A percentile compares a stretch with the other conserved stretches of the same genome.
phyloP scores from a whole-genome alignment of 1,140 invertebrate genomes.

The Streblospio benedicti region DNA sequence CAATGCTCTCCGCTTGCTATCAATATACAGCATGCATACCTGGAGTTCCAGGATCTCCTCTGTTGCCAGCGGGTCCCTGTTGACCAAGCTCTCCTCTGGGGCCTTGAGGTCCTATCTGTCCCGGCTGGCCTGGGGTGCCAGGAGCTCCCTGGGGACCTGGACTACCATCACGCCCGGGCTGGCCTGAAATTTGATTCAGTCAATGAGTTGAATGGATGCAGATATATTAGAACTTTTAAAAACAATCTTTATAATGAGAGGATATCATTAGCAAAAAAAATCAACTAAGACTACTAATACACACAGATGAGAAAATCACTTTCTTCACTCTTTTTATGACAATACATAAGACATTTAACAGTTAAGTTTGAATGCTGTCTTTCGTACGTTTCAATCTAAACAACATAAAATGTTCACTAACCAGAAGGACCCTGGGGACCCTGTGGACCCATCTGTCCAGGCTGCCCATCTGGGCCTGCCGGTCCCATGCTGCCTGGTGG shows the following conservation, averaged over 20 bases:
- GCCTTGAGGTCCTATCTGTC: slow-evolving; percentile 3
- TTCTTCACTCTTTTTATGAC: too few species aligned
- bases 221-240: too few species aligned
- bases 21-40: not conserved
- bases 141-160: not conserved
- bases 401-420: not conserved
- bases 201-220: too few species aligned
- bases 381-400: not conserved
- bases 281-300: too few species aligned
- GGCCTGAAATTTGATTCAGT: too few species aligned
- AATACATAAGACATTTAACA: too few species aligned
- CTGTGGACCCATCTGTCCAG: slow-evolving; percentile 3
- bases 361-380: too few species aligned
- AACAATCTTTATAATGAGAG: too few species aligned
- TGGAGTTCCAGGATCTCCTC: not conserved
- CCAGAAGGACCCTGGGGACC: slow-evolving; percentile 5
- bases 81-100: not conserved
- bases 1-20: too few species aligned
- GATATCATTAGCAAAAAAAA: too few species aligned
- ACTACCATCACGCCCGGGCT: too few species aligned
- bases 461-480: not conserved
- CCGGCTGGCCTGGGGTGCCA: slow-evolving; percentile 1
- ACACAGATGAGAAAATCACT: too few species aligned
- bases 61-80: not conserved
- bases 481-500: not conserved